Evolutionary conservation across 2,113 vertebrate genomes (phyloP), one percentile per base, ranked within the genome.

Genomic region (Tachysurus vachellii): DNA sequence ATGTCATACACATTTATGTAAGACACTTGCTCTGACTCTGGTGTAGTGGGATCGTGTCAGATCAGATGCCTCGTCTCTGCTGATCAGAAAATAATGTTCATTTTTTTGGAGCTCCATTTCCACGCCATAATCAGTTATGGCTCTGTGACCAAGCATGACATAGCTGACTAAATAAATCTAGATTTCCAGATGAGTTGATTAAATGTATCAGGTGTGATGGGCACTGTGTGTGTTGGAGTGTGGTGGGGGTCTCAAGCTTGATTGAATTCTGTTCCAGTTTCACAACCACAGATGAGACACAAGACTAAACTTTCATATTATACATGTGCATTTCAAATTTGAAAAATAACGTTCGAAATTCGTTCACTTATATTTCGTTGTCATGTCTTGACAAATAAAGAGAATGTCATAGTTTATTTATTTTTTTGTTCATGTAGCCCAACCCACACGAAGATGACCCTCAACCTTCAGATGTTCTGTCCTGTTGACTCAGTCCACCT

Each of bases 131-230:
- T 87, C 86, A 68, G 81, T 87, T 83, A 77, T 56, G 57, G 28
- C 12, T n/a, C n/a, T 21, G 71, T 83, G 86, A 87, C 80, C 81
- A 68, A 66, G 81, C 59, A 5, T 76, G 71, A 83, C 86, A 28
- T 2, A 16, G 53, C 28, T 47, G 85, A 73, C 80, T 73, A 73
- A 87, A 71, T 53, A 87, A 75, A 57, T 54, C 68, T 66, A 57
- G 68, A 50, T 57, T 71, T 82, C 36, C 11, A 81, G 86, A 87
- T 57, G 64, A 77, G 61, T 54, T 87, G 86, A 82, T 75, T 75
- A 82, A 76, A 76, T 83, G 86, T 68, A 83, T 54, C 31, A 28
- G 80, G 57, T 77, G 31, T 83, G 59, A 4, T 75, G 71, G 59
- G 47, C 70, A 14, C 47, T 50, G 80, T 12, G 44, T 83, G 68